phyloP scores from a whole-genome alignment of 2,113 vertebrate genomes.

The Phaethornis superciliosus region DNA sequence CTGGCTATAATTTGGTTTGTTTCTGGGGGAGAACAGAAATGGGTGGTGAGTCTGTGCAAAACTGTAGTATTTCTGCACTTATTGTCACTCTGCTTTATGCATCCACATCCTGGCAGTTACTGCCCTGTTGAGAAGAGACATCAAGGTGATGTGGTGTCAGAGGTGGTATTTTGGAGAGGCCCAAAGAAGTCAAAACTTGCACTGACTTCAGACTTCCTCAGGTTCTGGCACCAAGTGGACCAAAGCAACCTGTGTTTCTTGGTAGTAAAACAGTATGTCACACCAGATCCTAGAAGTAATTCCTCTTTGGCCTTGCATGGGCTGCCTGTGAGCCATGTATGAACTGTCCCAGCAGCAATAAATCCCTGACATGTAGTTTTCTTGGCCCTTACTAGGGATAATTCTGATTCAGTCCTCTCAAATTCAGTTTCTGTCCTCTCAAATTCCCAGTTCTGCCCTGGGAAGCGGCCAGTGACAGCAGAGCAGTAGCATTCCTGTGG shows the following conservation, averaged over 20 bases:
- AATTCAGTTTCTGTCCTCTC: not conserved
- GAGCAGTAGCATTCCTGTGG: not conserved
- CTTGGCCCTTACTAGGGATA: not conserved
- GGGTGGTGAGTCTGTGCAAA: not conserved
- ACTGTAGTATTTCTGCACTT: not conserved
- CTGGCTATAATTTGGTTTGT: not conserved
- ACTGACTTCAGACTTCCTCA: not conserved
- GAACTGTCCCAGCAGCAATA: not conserved
- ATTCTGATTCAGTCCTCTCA: not conserved
- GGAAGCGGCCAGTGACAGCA: conserved; percentile 15
- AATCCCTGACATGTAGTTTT: not conserved
- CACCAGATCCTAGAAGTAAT: not conserved
- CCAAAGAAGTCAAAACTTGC: not conserved
- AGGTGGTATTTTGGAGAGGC: not conserved
- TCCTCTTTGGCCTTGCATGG: rapidly evolving
- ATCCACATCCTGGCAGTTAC: not conserved
- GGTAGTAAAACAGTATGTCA: not conserved
- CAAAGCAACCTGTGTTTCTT: not conserved
- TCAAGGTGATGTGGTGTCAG: not conserved
- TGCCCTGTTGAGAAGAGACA: rapidly evolving
- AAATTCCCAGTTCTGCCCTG: not conserved
- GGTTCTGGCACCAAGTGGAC: not conserved
- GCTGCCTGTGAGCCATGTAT: not conserved
- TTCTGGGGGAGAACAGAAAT: not conserved
- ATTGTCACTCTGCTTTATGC: not conserved